Base-by-base conservation (phyloP, 2,888 invertebrate species). In the Nephrotoma guestfalica region DNA sequence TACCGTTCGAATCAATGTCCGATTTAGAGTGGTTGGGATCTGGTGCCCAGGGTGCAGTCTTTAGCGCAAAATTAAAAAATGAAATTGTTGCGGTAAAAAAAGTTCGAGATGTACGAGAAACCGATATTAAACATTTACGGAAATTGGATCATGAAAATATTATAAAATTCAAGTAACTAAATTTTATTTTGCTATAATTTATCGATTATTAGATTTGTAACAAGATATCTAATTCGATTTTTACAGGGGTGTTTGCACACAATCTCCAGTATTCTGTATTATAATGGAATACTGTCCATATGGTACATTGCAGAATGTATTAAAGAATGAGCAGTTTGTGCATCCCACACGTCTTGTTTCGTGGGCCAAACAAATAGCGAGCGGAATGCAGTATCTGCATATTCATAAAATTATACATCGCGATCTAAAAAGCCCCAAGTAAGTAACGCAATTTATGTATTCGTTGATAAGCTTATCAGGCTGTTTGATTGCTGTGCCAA, bases 381-480 rank as follows among this genome's bases (percentile, higher is more conserved):
- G 94, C 87, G 99, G 99, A 87, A 99, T 99, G 99, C 94, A 96
- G 89, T 99, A 99, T 91, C 93, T 99, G 87, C 99, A 99, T 91
- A 94, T 94, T 83, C 97, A 98, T 90, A 98, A 98, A 92, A 99
- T 99, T 89, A 98, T 99, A 89, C 99, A 99, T 90, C 93, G 99
- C 88, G 99, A 99, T 93, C 94, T 99, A 88, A 99, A 99, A 92
- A 99, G 99, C 90, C 99, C 99, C 85, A 99, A 99, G 99, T 99
- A 94, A 95, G 96, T 94, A 71, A 71, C 71, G 71, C 30, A 71
- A 71, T 83, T 85, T 13, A 47, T 30, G 87, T 51, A 87, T 45
- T 11, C 41, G 30, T 83, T 71, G 57, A 41, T 43, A 57, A 15
- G 71, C 71, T 30, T 71, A 71, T 71, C 71, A 51, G 51, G 40